phyloP scores from a whole-genome alignment of 2,888 invertebrate species.

The Corbicula japonica region DNA sequence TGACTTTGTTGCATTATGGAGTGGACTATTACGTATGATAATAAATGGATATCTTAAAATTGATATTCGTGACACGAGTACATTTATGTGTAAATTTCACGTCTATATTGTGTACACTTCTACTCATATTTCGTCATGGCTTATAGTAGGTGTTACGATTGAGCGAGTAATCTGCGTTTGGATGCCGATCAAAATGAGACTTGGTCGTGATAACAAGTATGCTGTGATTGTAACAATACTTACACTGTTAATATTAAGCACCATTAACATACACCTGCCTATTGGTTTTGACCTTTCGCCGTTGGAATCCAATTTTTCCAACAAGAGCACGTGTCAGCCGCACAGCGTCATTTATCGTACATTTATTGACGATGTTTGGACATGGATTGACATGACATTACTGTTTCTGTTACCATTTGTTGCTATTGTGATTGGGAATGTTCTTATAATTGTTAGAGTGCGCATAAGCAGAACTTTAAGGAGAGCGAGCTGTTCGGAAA shows the following conservation, averaged over 20 bases:
- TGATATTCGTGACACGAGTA: constrained; percentile 9
- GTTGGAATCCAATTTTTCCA: too few species aligned
- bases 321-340: background rate
- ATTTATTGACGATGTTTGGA: constrained; percentile 9
- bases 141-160: constrained; percentile 20
- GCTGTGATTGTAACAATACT: constrained; percentile 1
- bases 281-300: constrained; percentile 17
- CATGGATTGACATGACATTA: constrained; percentile 19
- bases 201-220: background rate
- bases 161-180: constrained; percentile 22
- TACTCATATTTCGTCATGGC: constrained; percentile 22
- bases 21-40: constrained; percentile 7
- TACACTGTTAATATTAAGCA: background rate
- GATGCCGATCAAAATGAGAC: constrained; percentile 4
- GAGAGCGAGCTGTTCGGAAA: constrained; percentile 1
- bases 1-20: constrained; percentile 17
- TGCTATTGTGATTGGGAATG: constrained; percentile 13
- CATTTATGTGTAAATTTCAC: constrained; percentile 3
- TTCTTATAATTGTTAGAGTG: constrained; percentile 15
- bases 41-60: constrained; percentile 10
- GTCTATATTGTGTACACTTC: constrained; percentile 13
- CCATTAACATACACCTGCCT: background rate
- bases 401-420: constrained; percentile 12
- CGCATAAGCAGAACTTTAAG: constrained; percentile 11
- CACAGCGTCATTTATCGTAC: background rate